Evolutionary conservation across 1,140 invertebrate species (phyloP), one percentile per base, ranked within the genome.

Genomic region (Drosophila equinoxialis): DNA sequence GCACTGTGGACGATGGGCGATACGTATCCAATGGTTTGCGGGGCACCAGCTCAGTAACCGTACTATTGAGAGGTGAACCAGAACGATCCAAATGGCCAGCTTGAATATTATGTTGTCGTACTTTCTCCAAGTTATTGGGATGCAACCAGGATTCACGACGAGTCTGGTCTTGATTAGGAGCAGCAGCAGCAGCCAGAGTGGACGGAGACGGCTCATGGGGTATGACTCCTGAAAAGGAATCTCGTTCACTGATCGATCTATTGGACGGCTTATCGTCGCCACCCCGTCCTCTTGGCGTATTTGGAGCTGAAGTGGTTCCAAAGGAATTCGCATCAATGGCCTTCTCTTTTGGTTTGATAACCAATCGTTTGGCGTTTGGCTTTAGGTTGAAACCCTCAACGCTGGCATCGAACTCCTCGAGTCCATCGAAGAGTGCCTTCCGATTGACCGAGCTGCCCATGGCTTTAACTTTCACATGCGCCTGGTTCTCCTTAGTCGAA

Each of bases 341-440:
- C 20, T 64, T 79, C 1, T 26, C 20, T 37, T 92, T 92, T 2
- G 93, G 92, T 5, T 94, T 93, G 5, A 96, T 91, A 1, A 95
- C 93, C 7, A 95, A 91, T 1, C 95, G 93, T 71, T 95, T 95
- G 1, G 94, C 92, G 74, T 94, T 95, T 2, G 94, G 94, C 67
- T 95, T 94, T 6, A 95, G 92, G 57, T 93, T 93, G 41, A 96
- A 94, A 17, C 94, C 94, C 73, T 95, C 94, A 7, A 95, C 79
- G 45, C 93, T 93, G 23, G 94, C 93, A 90, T 95, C 95, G 59
- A 94, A 94, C 68, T 95, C 95, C 78, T 96, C 95, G 1, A 96
- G 87, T 0, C 95, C 95, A 64, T 95, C 95, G 78, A 96, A 96
- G 0, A 96, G 89, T 0, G 95, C 95, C 91, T 95, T 96, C 93